Percentiles rank a stretch among this genome's conserved stretches.
Evolutionary conservation across 2,888 invertebrate genomes (phyloP).

Genomic region (Hermaeophaga mercurialis): DNA sequence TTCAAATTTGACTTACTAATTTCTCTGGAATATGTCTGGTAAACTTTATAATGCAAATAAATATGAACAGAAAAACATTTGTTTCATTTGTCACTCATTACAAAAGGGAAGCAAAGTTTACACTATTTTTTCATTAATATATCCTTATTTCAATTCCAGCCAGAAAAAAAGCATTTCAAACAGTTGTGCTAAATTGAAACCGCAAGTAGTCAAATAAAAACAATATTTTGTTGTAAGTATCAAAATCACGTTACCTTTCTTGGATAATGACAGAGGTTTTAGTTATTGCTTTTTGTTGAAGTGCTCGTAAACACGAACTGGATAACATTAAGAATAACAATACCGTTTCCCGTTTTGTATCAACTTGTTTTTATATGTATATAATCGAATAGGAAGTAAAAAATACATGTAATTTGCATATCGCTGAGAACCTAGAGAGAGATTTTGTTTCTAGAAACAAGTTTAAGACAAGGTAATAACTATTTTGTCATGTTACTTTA

Average conservation of each 20-base stretch:
- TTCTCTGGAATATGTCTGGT: no score
- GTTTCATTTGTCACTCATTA: no score
- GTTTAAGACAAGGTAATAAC: no score
- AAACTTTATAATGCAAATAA: no score
- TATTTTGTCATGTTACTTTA: no score
- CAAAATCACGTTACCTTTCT: neutral
- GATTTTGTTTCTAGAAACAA: no score
- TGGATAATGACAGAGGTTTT: neutral
- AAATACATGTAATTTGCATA: neutral
- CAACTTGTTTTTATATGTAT: neutral
- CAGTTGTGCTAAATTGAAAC: neutral
- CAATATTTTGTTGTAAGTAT: neutral
- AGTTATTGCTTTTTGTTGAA: neutral
- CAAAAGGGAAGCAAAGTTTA: no score
- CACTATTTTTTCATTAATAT: no score
- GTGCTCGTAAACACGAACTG: neutral
- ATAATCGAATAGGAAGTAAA: neutral
- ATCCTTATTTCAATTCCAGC: no score
- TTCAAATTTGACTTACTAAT: no score
- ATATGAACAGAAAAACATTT: no score
- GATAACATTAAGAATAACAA: neutral
- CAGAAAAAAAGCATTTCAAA: no score
- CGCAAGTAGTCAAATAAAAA: neutral
- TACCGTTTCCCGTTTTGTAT: neutral
- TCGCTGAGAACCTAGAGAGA: neutral